Conservation (phyloP, 2,797 vertebrate species). For the Yasuhikotakia modesta region DNA sequence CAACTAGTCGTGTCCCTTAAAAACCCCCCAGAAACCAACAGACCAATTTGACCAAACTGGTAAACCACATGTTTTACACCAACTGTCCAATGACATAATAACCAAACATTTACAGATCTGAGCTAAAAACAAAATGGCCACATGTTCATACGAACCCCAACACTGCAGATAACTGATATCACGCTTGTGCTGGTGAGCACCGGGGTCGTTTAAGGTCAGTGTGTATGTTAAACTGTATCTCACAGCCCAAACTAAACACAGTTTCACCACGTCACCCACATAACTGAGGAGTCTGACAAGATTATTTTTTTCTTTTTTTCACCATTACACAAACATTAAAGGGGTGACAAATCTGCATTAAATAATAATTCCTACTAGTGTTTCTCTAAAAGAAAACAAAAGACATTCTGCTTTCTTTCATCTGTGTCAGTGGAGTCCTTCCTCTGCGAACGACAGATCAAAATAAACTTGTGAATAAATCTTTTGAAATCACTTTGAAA, state of each 20-base stretch:
- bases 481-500: constrained; percentile 61
- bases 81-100: background rate
- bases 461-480: constrained; percentile 55
- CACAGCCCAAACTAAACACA: background rate
- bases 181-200: background rate
- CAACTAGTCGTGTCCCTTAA: no score
- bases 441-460: constrained; percentile 38
- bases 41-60: background rate
- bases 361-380: background rate
- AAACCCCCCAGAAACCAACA: no score
- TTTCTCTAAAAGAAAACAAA: constrained; percentile 13
- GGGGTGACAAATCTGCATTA: background rate
- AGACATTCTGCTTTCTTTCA: no score
- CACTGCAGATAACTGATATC: background rate
- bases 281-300: no score
- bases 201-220: constrained; percentile 8
- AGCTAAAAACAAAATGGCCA: background rate
- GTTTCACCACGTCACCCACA: constrained; percentile 31
- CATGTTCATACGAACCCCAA: background rate
- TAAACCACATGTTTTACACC: background rate
- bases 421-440: constrained; percentile 35
- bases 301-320: no score
- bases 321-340: no score
- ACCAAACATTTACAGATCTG: background rate
- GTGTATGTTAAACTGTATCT: background rate